A percentile compares a stretch with the other conserved stretches of the same genome.
These are phyloP conservation scores for Papilio helenus DNA, from an alignment of 1,140 invertebrate genomes.

Conservation along the genomic window DNA sequence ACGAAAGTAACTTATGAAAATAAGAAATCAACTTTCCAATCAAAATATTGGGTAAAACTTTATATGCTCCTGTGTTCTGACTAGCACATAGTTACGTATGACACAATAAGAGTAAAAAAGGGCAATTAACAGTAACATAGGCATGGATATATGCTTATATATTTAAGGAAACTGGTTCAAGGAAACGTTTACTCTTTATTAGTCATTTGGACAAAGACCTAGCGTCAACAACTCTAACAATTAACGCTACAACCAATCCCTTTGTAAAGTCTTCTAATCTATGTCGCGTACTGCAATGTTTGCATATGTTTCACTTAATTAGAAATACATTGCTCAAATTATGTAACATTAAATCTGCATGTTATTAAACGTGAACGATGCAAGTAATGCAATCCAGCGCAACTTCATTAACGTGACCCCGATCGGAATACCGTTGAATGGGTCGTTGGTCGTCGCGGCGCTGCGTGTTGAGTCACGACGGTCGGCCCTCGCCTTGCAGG, in stretches of 20 bases:
- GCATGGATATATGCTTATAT: not conserved
- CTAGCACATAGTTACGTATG: no score
- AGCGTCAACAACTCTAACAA: not conserved
- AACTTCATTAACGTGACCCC: slow-evolving; percentile 18
- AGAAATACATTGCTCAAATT: not conserved
- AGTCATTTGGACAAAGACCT: not conserved
- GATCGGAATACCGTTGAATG: slow-evolving; percentile 12
- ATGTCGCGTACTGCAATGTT: not conserved
- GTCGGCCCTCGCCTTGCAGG: slow-evolving; percentile 1
- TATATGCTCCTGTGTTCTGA: no score
- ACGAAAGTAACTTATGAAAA: no score
- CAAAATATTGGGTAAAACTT: no score
- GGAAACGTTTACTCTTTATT: slow-evolving; percentile 11
- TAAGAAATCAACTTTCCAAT: no score
- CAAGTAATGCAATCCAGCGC: not conserved
- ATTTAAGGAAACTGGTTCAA: not conserved
- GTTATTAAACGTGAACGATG: not conserved
- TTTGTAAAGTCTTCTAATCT: not conserved
- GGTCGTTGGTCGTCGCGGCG: not conserved
- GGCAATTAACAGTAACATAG: not conserved
- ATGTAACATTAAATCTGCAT: not conserved
- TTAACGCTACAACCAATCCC: not conserved
- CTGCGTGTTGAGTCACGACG: not conserved
- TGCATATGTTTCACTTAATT: not conserved
- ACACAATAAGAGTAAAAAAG: not conserved